Percentiles rank a stretch among this genome's conserved stretches.
Conservation (phyloP, 2,797 vertebrate genomes). For the Squalus acanthias region DNA sequence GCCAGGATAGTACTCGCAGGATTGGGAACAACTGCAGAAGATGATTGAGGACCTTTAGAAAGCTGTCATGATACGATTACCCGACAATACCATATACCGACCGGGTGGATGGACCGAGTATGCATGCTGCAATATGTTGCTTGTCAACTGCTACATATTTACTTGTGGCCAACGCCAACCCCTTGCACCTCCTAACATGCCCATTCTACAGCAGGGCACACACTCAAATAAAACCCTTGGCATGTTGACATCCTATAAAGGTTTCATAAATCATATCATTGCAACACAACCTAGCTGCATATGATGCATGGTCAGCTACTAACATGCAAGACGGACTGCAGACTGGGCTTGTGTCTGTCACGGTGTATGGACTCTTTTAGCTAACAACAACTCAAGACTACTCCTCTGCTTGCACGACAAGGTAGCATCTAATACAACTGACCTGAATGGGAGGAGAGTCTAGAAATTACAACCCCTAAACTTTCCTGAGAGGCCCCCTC, state of each 20-base stretch:
- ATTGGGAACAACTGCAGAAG: background rate
- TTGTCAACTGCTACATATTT: too few species aligned
- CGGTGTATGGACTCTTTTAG: background rate
- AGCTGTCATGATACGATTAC: background rate
- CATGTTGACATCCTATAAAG: background rate
- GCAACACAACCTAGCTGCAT: background rate
- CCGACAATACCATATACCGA: background rate
- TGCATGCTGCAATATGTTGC: background rate
- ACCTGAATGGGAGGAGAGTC: background rate
- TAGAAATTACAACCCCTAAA: background rate
- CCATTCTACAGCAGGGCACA: background rate
- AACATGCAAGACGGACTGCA: background rate
- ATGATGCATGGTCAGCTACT: background rate
- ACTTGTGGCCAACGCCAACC: too few species aligned
- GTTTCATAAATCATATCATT: background rate
- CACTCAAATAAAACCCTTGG: background rate
- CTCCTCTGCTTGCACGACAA: background rate
- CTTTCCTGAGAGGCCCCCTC: background rate
- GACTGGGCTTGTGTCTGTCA: background rate
- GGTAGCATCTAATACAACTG: background rate
- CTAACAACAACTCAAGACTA: background rate
- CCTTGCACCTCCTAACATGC: background rate
- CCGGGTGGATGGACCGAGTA: background rate
- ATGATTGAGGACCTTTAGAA: background rate
- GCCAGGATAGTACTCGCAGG: background rate